Evolutionary conservation across 1,140 invertebrate genomes (phyloP).

Genomic region (Oncopeltus fasciatus): DNA sequence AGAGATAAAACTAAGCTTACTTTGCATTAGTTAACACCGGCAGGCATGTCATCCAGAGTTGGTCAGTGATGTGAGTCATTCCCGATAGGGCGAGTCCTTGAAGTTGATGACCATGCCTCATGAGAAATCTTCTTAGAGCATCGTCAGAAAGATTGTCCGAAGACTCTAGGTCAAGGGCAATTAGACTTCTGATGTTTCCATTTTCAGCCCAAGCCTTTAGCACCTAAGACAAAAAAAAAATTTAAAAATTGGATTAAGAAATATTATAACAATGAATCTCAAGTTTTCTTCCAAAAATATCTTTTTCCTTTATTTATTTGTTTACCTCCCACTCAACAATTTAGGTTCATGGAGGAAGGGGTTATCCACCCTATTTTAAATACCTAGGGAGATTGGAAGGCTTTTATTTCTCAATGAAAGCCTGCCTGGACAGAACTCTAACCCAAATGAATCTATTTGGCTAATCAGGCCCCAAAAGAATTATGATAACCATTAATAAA

Average conservation of each 20-base stretch:
- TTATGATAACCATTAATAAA: too few relatives aligned
- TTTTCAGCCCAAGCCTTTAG: slow-evolving; percentile 77
- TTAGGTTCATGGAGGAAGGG: too few relatives aligned
- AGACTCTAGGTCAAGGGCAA: slow-evolving; percentile 82
- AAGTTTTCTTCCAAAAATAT: too few relatives aligned
- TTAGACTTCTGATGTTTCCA: slow-evolving; percentile 70
- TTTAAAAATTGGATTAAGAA: slow-evolving; percentile 11
- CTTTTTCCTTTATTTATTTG: too few relatives aligned
- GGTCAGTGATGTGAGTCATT: slow-evolving; percentile 95
- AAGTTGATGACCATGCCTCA: slow-evolving; percentile 73
- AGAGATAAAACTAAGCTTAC: slow-evolving; percentile 34
- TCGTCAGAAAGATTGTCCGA: slow-evolving; percentile 93
- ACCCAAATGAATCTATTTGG: too few relatives aligned
- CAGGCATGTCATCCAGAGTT: slow-evolving; percentile 85
- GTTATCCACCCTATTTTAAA: too few relatives aligned
- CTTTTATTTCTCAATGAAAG: too few relatives aligned
- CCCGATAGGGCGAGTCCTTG: slow-evolving; percentile 78
- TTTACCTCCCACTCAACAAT: too few relatives aligned
- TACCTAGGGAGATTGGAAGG: too few relatives aligned
- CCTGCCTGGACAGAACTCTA: too few relatives aligned
- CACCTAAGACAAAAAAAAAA: slow-evolving; percentile 35
- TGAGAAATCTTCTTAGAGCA: slow-evolving; percentile 78
- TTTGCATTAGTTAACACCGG: slow-evolving; percentile 79
- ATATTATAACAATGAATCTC: too few relatives aligned
- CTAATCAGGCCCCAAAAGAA: too few relatives aligned